Conservation (phyloP, 2,797 vertebrate species). For the Pangasius djambal region DNA sequence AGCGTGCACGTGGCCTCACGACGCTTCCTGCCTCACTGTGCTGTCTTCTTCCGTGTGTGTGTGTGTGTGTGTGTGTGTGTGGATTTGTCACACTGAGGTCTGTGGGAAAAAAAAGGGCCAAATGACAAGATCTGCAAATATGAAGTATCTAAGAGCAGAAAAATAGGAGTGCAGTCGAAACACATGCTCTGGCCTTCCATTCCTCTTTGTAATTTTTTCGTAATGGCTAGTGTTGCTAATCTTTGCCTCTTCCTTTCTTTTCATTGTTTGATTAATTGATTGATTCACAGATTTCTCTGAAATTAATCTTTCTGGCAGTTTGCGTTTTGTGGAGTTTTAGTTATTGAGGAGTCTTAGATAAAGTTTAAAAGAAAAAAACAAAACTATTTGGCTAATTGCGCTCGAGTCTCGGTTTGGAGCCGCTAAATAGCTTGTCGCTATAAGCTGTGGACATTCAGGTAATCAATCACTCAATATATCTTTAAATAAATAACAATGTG, state of each 20-base stretch:
- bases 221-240: neutral
- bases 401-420: neutral
- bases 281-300: no score
- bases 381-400: no score
- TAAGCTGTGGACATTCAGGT: neutral
- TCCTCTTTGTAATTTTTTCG: neutral
- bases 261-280: no score
- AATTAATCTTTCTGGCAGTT: neutral
- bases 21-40: slow-evolving; percentile 26
- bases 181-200: no score
- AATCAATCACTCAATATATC: neutral
- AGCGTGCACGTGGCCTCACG: slow-evolving; percentile 27
- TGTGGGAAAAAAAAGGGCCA: neutral
- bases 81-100: neutral
- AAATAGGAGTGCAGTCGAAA: neutral
- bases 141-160: neutral
- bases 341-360: neutral
- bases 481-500: neutral
- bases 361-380: no score
- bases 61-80: slow-evolving; percentile 13
- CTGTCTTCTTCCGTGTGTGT: slow-evolving; percentile 69
- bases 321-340: no score
- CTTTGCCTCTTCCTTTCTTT: neutral
- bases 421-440: no score
- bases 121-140: neutral